Evolutionary conservation across 2,888 invertebrate genomes (phyloP), one percentile per base, ranked within the genome.

Genomic region (Leptopilina syphax): DNA sequence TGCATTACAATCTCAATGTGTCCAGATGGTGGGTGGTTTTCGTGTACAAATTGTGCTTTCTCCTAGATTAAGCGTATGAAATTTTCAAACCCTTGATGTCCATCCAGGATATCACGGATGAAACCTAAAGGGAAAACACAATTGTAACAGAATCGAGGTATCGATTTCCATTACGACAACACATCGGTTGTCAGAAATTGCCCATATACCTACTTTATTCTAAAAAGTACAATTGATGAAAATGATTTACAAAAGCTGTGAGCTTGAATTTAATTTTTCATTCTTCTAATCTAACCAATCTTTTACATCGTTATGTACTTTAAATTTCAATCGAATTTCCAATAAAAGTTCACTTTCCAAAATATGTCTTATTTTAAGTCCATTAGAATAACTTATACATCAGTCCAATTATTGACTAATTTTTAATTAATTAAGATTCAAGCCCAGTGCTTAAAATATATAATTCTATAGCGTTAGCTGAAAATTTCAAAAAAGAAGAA

Each of bases 131-230:
- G 60, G 63, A 24, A 63, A 63, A 63, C 63, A 24, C 24, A 63
- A 24, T 63, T 9, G 63, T 63, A 18, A 60, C 60, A 63, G 63
- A 63, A 63, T 63, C 63, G 63, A 63, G 24, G 8, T 60, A 63
- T 63, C 63, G 63, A 63, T 63, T 24, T 63, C 63, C 24, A 63
- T 63, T 63, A 63, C 24, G n/a, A 18, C 18, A 63, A 24, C 18
- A 63, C n/a, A 18, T n/a, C 60, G n/a, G 60, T 60, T 60, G 60
- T 60, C 60, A 60, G 60, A 60, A 60, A 60, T 60, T 60, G 60
- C 0, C 34, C 44, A 44, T 8, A 44, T 63, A 18, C 9, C 63
- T 63, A 24, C 24, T 24, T 18, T 63, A 63, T 7, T 10, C 9
- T 10, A 50, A 50, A n/a, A 63, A n/a, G 7, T 60, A 4, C 4